A percentile compares a stretch with the other conserved stretches of the same genome.
Conservation (phyloP, 2,113 vertebrate species). For the Amazona vittata region DNA sequence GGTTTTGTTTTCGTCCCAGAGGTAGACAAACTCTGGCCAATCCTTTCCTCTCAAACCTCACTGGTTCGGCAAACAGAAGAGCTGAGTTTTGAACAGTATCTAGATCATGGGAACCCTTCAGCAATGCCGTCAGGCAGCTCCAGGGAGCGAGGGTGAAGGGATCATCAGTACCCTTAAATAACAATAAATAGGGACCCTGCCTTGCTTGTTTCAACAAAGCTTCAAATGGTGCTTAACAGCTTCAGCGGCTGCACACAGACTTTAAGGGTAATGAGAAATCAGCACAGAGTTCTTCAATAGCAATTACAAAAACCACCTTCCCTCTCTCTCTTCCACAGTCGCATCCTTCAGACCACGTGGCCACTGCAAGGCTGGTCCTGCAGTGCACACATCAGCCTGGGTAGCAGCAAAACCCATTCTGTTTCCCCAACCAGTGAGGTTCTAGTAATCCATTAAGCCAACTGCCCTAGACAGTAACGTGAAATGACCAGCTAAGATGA, state of each 20-base stretch:
- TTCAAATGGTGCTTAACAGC: neutral
- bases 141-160: neutral
- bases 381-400: neutral
- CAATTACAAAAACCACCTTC: neutral
- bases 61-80: slow-evolving; percentile 79
- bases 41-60: slow-evolving; percentile 75
- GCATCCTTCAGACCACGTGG: neutral
- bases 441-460: slow-evolving; percentile 22
- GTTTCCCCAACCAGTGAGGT: slow-evolving; percentile 72
- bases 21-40: slow-evolving; percentile 82
- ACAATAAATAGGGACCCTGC: slow-evolving; percentile 65
- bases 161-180: slow-evolving; percentile 59
- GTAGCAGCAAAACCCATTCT: slow-evolving; percentile 45
- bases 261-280: neutral
- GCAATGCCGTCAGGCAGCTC: neutral
- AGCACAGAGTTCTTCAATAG: neutral
- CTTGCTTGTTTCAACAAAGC: slow-evolving; percentile 40
- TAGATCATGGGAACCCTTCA: neutral
- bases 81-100: slow-evolving; percentile 5
- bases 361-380: neutral
- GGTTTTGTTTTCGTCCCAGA: slow-evolving; percentile 74
- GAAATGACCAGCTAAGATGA: slow-evolving; percentile 68
- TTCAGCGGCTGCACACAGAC: neutral
- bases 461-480: slow-evolving; percentile 60
- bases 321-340: neutral